phyloP scores from a whole-genome alignment of 2,888 invertebrate genomes.

The Ligdia adustata region DNA sequence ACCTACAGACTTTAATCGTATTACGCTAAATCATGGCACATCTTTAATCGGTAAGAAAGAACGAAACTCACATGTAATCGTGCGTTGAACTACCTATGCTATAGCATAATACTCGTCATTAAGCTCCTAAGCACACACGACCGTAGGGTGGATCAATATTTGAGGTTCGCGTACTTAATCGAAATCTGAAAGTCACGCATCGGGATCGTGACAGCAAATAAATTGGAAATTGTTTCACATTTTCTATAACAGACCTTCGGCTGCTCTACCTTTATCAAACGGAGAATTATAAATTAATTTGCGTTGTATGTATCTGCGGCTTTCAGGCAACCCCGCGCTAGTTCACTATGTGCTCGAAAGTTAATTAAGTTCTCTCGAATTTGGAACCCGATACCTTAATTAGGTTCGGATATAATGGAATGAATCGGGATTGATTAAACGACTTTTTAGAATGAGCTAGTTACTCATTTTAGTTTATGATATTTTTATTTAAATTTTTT shows the following conservation, averaged over 20 bases:
- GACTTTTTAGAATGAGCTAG: too few relatives aligned
- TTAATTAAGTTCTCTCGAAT: slow-evolving; percentile 26
- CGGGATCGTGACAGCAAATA: slow-evolving; percentile 18
- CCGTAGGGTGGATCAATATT: slow-evolving; percentile 12
- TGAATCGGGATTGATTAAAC: too few relatives aligned
- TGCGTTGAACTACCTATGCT: too few relatives aligned
- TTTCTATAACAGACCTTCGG: slow-evolving; percentile 17
- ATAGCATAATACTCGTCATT: neutral
- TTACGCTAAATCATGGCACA: too few relatives aligned
- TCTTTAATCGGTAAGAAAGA: too few relatives aligned
- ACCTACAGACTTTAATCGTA: too few relatives aligned
- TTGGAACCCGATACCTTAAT: slow-evolving; percentile 18
- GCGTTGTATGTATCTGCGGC: slow-evolving; percentile 14
- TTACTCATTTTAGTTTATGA: too few relatives aligned
- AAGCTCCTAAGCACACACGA: neutral
- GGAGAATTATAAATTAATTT: slow-evolving; percentile 26
- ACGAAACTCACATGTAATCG: too few relatives aligned
- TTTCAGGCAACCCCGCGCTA: slow-evolving; percentile 12
- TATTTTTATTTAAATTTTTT: too few relatives aligned
- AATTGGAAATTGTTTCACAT: slow-evolving; percentile 27
- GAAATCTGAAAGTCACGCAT: slow-evolving; percentile 21
- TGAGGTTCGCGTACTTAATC: slow-evolving; percentile 14
- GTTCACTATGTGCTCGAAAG: slow-evolving; percentile 19
- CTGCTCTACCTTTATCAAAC: slow-evolving; percentile 25
- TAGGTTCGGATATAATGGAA: slow-evolving; percentile 5